These are phyloP conservation scores for Poecile atricapillus DNA, from an alignment of 2,113 vertebrate genomes.

Conservation along the genomic window DNA sequence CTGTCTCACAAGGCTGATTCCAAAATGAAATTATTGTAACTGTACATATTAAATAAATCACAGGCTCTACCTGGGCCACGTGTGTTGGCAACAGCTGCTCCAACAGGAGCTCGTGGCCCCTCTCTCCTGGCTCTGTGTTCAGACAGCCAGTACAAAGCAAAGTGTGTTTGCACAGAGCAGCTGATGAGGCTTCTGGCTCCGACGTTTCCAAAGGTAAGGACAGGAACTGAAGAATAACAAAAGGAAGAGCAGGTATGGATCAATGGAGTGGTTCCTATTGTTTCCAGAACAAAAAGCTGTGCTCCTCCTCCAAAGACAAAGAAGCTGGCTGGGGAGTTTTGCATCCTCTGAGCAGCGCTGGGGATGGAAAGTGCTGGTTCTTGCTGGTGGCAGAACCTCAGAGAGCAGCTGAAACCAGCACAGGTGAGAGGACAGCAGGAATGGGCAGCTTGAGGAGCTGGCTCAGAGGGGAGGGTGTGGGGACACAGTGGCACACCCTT, in stretches of 20 bases:
- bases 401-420: not conserved
- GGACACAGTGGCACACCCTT: not conserved
- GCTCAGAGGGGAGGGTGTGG: not conserved
- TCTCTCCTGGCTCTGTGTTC: not conserved
- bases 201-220: not conserved
- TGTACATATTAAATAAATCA: not conserved
- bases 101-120: not conserved
- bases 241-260: not conserved
- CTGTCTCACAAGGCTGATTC: not conserved
- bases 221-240: not conserved
- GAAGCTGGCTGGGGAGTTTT: not conserved
- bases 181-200: fast-evolving
- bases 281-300: not conserved
- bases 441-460: fast-evolving
- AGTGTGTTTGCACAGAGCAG: not conserved
- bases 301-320: not conserved
- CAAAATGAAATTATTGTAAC: not conserved
- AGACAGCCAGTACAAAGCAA: not conserved
- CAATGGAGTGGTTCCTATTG: not conserved
- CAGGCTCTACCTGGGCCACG: not conserved
- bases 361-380: not conserved
- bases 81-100: not conserved
- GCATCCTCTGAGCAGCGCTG: fast-evolving
- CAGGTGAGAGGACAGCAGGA: fast-evolving
- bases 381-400: not conserved